These are phyloP conservation scores for Calliopsis andreniformis DNA, from an alignment of 1,140 invertebrate species.

Conservation along the genomic window DNA sequence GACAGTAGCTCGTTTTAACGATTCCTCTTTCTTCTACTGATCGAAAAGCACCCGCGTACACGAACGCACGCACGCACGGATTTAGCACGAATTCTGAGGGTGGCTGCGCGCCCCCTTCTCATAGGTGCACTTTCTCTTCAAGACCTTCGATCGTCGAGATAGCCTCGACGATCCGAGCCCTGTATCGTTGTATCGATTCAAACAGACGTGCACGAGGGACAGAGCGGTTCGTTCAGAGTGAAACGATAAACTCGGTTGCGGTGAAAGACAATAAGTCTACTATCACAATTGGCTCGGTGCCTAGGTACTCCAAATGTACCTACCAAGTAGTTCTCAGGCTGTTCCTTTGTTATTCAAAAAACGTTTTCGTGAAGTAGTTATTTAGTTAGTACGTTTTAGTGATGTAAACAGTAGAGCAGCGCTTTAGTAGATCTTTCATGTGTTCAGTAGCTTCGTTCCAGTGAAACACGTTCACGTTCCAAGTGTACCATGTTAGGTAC, in stretches of 20 bases:
- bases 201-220: conserved; percentile 11
- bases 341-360: too few relatives aligned
- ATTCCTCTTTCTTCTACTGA: conserved; percentile 41
- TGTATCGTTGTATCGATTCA: conserved; percentile 24
- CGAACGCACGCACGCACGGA: conserved; percentile 12
- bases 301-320: too few relatives aligned
- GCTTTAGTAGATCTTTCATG: neutral
- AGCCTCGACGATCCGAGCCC: neutral
- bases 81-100: conserved; percentile 33
- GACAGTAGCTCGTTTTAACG: conserved; percentile 34
- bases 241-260: neutral
- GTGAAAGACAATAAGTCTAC: too few relatives aligned
- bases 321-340: too few relatives aligned
- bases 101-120: neutral
- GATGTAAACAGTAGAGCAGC: too few relatives aligned
- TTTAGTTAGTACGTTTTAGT: too few relatives aligned
- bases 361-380: too few relatives aligned
- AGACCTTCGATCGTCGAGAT: neutral
- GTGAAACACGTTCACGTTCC: too few relatives aligned
- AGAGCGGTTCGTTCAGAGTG: neutral
- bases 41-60: conserved; percentile 23
- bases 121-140: conserved; percentile 14
- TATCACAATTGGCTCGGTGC: too few relatives aligned
- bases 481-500: too few relatives aligned
- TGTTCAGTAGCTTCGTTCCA: too few relatives aligned